Evolutionary conservation across 1,140 invertebrate species (phyloP).

Genomic region (Micrasema minimum): DNA sequence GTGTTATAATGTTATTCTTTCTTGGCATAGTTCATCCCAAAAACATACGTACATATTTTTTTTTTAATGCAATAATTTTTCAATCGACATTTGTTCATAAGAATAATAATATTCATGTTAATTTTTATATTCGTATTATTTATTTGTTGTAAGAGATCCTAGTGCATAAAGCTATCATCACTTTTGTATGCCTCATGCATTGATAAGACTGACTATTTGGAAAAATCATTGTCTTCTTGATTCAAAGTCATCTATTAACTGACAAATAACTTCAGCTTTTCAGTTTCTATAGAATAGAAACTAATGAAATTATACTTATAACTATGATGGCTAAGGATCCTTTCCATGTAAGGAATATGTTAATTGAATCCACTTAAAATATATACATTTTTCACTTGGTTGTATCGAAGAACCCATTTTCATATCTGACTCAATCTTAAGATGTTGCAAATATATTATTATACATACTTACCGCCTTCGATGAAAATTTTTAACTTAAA

Average conservation of each 20-base stretch:
- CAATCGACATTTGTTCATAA: too few species aligned
- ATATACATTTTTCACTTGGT: too few species aligned
- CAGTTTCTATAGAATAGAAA: neutral
- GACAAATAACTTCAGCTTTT: neutral
- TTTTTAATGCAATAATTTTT: neutral
- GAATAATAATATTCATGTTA: neutral
- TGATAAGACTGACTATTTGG: conserved; percentile 22
- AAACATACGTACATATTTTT: neutral
- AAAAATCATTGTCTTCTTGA: conserved; percentile 28
- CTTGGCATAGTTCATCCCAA: neutral
- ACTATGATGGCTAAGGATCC: neutral
- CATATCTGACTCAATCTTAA: too few species aligned
- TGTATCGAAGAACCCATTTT: too few species aligned
- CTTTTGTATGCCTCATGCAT: conserved; percentile 12
- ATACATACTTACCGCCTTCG: too few species aligned
- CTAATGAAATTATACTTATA: neutral
- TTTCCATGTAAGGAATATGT: neutral
- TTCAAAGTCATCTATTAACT: neutral
- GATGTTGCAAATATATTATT: too few species aligned
- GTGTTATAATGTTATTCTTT: neutral
- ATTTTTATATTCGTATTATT: neutral
- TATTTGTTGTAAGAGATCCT: neutral
- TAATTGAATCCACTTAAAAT: neutral
- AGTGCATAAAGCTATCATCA: conserved; percentile 1
- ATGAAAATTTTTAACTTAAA: too few species aligned